phyloP scores from a whole-genome alignment of 2,113 vertebrate genomes.

The Protobothrops flavoviridis region DNA sequence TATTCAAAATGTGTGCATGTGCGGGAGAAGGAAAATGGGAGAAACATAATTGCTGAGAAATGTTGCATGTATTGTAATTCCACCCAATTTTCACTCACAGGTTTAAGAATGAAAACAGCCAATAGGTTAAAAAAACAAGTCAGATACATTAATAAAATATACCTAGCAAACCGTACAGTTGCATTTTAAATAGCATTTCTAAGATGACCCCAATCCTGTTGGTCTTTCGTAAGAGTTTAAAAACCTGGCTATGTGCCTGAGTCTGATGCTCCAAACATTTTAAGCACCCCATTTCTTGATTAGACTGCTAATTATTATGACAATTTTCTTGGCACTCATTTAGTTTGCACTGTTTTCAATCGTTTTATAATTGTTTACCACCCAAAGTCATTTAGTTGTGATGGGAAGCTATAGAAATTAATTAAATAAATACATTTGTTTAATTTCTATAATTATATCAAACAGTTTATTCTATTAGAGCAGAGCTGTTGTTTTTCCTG shows the following conservation, averaged over 20 bases:
- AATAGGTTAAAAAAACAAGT: not conserved
- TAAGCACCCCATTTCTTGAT: not conserved
- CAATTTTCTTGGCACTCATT: not conserved
- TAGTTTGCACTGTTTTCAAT: not conserved
- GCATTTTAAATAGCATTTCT: not conserved
- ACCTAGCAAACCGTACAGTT: not conserved
- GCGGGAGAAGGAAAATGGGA: conserved; percentile 1
- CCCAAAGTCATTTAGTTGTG: not conserved
- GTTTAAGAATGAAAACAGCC: not conserved
- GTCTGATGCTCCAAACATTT: not conserved
- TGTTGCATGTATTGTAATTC: not conserved
- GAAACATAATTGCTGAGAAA: not conserved
- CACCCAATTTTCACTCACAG: not conserved
- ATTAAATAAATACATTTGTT: not conserved
- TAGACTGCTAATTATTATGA: not conserved
- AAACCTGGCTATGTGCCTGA: not conserved
- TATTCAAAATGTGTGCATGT: conserved; percentile 14
- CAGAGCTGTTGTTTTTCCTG: not conserved
- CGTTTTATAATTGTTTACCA: not conserved
- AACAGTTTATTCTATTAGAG: not conserved
- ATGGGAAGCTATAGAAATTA: not conserved
- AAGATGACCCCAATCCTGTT: not conserved
- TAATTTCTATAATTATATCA: not conserved
- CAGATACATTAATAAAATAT: not conserved
- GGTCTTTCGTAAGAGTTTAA: not conserved